Evolutionary conservation across 2,797 vertebrate species (phyloP), one percentile per base, ranked within the genome.

Genomic region (Eleutherodactylus coqui): DNA sequence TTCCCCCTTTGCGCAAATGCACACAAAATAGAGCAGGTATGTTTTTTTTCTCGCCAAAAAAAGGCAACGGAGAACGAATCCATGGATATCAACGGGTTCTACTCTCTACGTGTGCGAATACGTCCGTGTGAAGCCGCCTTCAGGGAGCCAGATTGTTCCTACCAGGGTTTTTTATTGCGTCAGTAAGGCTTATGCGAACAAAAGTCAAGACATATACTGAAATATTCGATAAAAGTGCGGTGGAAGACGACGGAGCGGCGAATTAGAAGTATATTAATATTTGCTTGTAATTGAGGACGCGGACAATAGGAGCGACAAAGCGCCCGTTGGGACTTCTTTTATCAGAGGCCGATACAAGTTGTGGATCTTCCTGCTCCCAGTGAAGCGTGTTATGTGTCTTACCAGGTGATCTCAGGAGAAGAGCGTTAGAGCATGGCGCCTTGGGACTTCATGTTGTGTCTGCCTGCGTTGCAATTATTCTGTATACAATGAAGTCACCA

Each of bases 401-500:
- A 34, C 76, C 76, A 67, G 86, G 67, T 75, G 86, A 80, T 87
- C 86, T 84, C 86, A 49, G 82, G 76, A 79, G 77, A n/a, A 29
- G 67, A 73, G 64, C 38, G 79, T 75, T 83, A 75, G 32, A 75
- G 69, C 53, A 62, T 24, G 27, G 29, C 67, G 34, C 60, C 77
- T 24, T 49, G 82, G 86, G 86, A 80, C 53, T 64, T 75, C 36
- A 21, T 87, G 86, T 87, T 87, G 86, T 87, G 86, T 87, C 86
- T 87, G 82, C 41, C 38, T 80, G 69, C 69, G n/a, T 38, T 19
- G 69, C 70, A 84, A 87, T 87, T 87, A 87, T 84, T 80, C 86
- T 69, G 47, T 67, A 77, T 87, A 78, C 62, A 83, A 53, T 41
- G 85, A 83, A 78, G 62, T 69, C 85, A 86, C 60, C 10, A 82